phyloP scores from a whole-genome alignment of 1,140 invertebrate genomes.

The Drosophila cardini region DNA sequence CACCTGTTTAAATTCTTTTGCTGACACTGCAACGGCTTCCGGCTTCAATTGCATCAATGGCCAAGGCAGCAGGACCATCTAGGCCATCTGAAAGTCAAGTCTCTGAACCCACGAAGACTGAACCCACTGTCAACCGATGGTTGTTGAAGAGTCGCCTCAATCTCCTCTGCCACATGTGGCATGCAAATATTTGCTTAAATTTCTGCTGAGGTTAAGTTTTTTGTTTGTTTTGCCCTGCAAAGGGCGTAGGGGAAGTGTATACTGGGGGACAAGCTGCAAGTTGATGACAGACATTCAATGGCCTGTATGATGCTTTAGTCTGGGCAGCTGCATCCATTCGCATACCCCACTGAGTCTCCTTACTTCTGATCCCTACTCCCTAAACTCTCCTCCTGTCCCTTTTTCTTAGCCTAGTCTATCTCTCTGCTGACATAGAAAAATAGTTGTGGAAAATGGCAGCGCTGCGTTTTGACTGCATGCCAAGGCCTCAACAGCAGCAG shows the following conservation, averaged over 20 bases:
- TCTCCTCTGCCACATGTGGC: constrained; percentile 46
- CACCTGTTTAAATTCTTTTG: constrained; percentile 69
- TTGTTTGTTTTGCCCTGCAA: constrained; percentile 64
- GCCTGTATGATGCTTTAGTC: constrained; percentile 50
- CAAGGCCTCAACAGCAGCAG: constrained; percentile 64
- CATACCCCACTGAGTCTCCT: constrained; percentile 30
- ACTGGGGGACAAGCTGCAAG: constrained; percentile 11
- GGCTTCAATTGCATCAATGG: constrained; percentile 79
- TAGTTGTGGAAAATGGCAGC: constrained; percentile 62
- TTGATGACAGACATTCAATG: constrained; percentile 77
- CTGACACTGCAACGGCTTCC: constrained; percentile 78
- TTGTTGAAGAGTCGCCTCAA: constrained; percentile 48
- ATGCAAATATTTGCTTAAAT: constrained; percentile 83
- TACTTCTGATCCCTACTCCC: constrained; percentile 30
- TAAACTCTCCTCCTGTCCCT: not conserved
- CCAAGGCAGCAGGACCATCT: constrained; percentile 2
- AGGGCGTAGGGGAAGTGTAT: not conserved
- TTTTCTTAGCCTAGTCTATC: constrained; percentile 18
- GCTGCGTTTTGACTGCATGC: constrained; percentile 81
- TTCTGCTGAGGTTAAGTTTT: constrained; percentile 83
- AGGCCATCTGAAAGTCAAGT: constrained; percentile 32
- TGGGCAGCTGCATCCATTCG: constrained; percentile 36
- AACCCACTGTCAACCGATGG: constrained; percentile 26
- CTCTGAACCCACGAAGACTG: constrained; percentile 5
- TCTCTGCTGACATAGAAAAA: constrained; percentile 75